Evolutionary conservation across 2,113 vertebrate genomes (phyloP).

Genomic region (Nycticryphes semicollaris): DNA sequence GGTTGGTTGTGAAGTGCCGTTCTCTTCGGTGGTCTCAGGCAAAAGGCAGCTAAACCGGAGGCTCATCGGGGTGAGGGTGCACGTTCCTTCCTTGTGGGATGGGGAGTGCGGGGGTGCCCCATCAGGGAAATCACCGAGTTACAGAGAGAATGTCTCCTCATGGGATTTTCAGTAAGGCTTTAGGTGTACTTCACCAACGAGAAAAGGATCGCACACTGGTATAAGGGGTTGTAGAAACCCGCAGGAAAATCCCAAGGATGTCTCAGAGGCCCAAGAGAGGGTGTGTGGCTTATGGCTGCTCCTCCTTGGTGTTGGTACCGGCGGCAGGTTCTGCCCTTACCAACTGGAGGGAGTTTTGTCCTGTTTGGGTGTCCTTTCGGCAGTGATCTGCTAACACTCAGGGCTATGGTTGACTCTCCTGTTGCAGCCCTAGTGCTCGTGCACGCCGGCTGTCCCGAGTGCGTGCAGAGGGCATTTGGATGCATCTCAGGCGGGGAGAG

Average conservation of each 20-base stretch:
- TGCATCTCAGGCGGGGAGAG: neutral
- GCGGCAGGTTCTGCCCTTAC: neutral
- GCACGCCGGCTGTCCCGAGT: neutral
- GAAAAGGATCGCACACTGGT: neutral
- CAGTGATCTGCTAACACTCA: neutral
- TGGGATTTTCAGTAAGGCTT: neutral
- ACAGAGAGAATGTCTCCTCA: fast-evolving
- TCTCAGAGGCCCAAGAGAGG: neutral
- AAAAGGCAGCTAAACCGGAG: neutral
- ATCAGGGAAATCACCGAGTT: neutral
- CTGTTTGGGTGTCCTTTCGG: neutral
- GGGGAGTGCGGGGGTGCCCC: neutral
- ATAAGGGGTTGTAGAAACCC: neutral
- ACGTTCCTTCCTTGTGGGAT: neutral
- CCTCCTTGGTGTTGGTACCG: neutral
- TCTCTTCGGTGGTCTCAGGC: neutral
- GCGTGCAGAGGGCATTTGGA: neutral
- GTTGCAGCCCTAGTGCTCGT: neutral
- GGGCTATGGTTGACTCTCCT: neutral
- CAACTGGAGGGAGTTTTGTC: neutral
- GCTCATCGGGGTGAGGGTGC: fast-evolving
- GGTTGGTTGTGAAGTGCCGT: neutral
- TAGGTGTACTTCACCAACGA: neutral
- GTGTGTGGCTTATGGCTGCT: neutral
- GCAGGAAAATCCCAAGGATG: neutral